Conservation (phyloP, 1,140 invertebrate species). For the Argopecten irradians region DNA sequence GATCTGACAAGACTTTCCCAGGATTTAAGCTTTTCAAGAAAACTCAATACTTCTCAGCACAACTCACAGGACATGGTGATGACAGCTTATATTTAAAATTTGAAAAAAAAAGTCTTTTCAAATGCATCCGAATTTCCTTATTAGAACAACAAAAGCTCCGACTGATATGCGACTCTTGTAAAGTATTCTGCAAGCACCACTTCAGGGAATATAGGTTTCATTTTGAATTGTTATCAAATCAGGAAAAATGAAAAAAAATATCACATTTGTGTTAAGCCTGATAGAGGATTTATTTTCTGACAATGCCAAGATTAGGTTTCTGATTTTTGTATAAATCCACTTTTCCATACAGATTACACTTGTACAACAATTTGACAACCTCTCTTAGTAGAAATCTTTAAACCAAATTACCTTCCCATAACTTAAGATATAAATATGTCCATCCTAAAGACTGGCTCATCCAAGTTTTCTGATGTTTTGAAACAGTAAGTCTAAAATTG, state of each 20-base stretch:
- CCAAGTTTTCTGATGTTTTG: no score
- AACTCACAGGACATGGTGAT: neutral
- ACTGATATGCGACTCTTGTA: neutral
- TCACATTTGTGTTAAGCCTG: neutral
- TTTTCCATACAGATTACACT: neutral
- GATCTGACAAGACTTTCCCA: neutral
- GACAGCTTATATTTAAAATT: neutral
- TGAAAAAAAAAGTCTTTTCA: no score
- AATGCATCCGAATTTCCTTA: neutral
- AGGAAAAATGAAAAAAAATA: no score
- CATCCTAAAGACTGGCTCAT: no score
- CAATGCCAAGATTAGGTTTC: neutral
- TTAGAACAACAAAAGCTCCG: neutral
- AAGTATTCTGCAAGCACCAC: neutral
- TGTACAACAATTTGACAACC: neutral
- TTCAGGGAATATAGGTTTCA: neutral
- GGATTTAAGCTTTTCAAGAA: neutral
- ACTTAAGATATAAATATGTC: no score
- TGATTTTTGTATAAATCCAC: neutral
- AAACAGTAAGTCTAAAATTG: no score
- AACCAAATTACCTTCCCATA: no score
- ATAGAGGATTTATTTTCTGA: neutral
- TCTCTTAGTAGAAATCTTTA: no score
- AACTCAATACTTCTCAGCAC: neutral
- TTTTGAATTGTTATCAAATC: neutral